Conservation (phyloP, 1,140 invertebrate genomes). For the Zeugodacus cucurbitae region DNA sequence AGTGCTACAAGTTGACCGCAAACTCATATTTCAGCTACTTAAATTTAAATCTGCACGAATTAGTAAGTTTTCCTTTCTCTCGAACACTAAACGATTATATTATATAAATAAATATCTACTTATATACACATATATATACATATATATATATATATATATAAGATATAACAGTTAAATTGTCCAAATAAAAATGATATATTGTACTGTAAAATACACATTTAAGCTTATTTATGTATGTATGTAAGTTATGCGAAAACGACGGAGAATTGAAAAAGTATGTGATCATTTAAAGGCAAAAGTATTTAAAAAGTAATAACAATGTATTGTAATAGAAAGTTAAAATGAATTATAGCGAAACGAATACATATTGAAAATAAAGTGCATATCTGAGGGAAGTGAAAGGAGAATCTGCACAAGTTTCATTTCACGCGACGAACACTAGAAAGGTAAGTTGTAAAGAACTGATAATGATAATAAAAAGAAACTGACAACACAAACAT, state of each 20-base stretch:
- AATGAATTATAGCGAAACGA: conserved; percentile 29
- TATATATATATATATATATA: not conserved
- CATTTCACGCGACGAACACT: not conserved
- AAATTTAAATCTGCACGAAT: not conserved
- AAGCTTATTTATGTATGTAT: conserved; percentile 4
- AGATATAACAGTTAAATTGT: not conserved
- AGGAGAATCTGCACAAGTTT: not conserved
- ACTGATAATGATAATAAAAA: too few species aligned
- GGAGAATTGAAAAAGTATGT: not conserved
- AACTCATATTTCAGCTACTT: not conserved
- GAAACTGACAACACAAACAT: not conserved
- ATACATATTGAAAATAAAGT: conserved; percentile 38
- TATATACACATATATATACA: conserved; percentile 13
- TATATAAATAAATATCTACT: not conserved
- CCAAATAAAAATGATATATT: not conserved
- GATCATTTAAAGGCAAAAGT: conserved; percentile 29
- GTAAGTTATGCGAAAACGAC: not conserved
- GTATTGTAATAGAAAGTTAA: conserved; percentile 26
- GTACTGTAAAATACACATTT: not conserved
- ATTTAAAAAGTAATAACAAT: conserved; percentile 13
- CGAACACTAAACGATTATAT: not conserved
- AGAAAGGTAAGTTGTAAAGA: not conserved
- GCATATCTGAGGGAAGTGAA: conserved; percentile 28
- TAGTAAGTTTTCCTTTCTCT: not conserved
- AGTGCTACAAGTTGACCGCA: not conserved